These are phyloP conservation scores for Microdon myrmicae DNA, from an alignment of 2,888 invertebrate species.

Conservation along the genomic window DNA sequence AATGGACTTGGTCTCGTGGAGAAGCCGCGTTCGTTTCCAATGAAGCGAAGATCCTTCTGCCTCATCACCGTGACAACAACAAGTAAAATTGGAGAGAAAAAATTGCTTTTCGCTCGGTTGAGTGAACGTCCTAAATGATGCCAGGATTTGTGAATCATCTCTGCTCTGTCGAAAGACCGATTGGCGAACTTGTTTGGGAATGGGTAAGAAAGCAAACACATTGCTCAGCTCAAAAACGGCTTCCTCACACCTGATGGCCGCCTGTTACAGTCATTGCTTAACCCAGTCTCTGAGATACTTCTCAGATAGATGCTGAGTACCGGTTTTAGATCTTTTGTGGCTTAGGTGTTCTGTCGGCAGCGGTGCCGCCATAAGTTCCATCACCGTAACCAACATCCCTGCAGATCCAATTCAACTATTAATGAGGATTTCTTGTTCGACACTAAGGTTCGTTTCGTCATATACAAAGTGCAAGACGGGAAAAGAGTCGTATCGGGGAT, in stretches of 20 bases:
- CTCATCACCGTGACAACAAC: neutral
- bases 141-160: slow-evolving; percentile 25
- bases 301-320: slow-evolving; percentile 38
- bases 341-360: slow-evolving; percentile 28
- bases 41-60: slow-evolving; percentile 44
- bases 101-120: slow-evolving; percentile 18
- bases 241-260: neutral
- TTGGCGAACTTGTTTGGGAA: too few relatives aligned
- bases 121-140: slow-evolving; percentile 33
- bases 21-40: slow-evolving; percentile 19
- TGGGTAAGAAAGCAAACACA: slow-evolving; percentile 1
- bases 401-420: slow-evolving; percentile 4
- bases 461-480: slow-evolving; percentile 18
- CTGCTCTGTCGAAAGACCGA: too few relatives aligned
- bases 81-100: slow-evolving; percentile 13
- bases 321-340: slow-evolving; percentile 34
- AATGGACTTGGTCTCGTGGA: slow-evolving; percentile 13
- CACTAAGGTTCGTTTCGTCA: slow-evolving; percentile 46
- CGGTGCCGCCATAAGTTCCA: neutral
- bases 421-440: slow-evolving; percentile 48
- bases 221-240: slow-evolving; percentile 1
- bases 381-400: neutral
- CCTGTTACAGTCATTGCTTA: neutral
- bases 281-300: slow-evolving; percentile 21
- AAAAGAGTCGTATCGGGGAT: neutral